These are phyloP conservation scores for Ruditapes philippinarum DNA, from an alignment of 1,140 invertebrate genomes.

Conservation along the genomic window DNA sequence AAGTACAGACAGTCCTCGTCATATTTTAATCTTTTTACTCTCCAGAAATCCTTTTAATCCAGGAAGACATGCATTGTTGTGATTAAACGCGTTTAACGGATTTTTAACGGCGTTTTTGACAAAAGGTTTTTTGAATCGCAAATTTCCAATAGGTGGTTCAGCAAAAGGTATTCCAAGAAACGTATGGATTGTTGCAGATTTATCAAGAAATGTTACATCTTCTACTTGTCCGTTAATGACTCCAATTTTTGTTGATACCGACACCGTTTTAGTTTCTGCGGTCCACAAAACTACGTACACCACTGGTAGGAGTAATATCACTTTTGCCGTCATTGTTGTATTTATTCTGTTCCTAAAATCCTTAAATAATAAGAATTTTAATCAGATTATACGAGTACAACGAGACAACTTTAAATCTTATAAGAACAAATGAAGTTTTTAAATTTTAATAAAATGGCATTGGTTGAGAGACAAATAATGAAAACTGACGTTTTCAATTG, in stretches of 20 bases:
- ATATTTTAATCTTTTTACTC: slow-evolving; percentile 86
- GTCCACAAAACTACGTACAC: too few relatives aligned
- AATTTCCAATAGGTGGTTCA: not conserved
- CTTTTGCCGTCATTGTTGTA: too few relatives aligned
- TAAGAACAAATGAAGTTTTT: too few relatives aligned
- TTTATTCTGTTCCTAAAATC: too few relatives aligned
- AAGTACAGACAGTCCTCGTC: slow-evolving; percentile 97
- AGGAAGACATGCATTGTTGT: slow-evolving; percentile 88
- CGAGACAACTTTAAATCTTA: too few relatives aligned
- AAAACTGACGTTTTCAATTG: too few relatives aligned
- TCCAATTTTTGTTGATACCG: not conserved
- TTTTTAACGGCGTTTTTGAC: not conserved
- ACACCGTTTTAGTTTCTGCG: not conserved
- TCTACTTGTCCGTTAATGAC: not conserved
- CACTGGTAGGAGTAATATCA: too few relatives aligned
- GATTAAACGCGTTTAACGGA: slow-evolving; percentile 81
- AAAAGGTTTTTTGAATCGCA: slow-evolving; percentile 2
- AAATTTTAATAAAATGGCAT: too few relatives aligned
- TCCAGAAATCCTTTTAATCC: not conserved
- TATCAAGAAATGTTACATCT: not conserved
- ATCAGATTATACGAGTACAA: too few relatives aligned
- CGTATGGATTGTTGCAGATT: not conserved
- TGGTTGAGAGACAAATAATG: too few relatives aligned
- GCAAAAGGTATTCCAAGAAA: not conserved
- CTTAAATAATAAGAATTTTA: too few relatives aligned